Conservation (phyloP, 2,888 invertebrate species). For the Drosophila kuntzei region DNA sequence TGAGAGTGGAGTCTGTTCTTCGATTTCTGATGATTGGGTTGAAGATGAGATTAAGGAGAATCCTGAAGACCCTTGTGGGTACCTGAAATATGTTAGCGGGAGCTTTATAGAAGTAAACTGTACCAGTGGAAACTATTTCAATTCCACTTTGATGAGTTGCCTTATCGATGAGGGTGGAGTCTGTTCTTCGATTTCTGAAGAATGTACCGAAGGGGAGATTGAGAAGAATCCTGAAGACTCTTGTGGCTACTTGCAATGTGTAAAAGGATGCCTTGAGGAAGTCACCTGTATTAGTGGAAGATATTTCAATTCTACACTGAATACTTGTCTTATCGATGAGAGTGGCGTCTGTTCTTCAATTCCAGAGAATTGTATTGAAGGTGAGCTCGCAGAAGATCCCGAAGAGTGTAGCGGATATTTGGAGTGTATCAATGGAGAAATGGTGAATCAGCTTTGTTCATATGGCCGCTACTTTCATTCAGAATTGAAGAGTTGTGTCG, state of each 20-base stretch:
- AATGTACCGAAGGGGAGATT: constrained; percentile 24
- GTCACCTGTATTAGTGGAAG: constrained; percentile 39
- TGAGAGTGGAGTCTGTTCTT: constrained; percentile 7
- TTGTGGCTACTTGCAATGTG: constrained; percentile 41
- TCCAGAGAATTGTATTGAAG: constrained; percentile 7
- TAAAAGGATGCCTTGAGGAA: constrained; percentile 17
- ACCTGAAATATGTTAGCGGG: constrained; percentile 37
- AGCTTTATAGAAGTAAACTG: constrained; percentile 20
- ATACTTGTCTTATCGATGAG: constrained; percentile 34
- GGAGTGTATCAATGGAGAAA: constrained; percentile 32
- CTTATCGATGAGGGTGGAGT: constrained; percentile 9
- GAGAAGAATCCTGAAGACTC: constrained; percentile 1
- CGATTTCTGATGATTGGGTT: background rate
- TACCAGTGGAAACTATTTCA: constrained; percentile 16
- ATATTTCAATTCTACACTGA: constrained; percentile 31
- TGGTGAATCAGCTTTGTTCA: constrained; percentile 18
- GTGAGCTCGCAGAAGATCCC: constrained; percentile 15
- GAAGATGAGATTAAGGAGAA: constrained; percentile 10
- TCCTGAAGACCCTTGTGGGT: constrained; percentile 26
- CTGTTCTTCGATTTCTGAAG: background rate
- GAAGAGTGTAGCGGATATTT: constrained; percentile 35
- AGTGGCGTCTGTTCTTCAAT: constrained; percentile 32
- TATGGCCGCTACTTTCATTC: constrained; percentile 39
- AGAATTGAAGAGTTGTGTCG: constrained; percentile 17
- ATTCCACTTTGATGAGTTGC: constrained; percentile 9